phyloP scores from a whole-genome alignment of 2,113 vertebrate genomes.

The Microtus oregoni region DNA sequence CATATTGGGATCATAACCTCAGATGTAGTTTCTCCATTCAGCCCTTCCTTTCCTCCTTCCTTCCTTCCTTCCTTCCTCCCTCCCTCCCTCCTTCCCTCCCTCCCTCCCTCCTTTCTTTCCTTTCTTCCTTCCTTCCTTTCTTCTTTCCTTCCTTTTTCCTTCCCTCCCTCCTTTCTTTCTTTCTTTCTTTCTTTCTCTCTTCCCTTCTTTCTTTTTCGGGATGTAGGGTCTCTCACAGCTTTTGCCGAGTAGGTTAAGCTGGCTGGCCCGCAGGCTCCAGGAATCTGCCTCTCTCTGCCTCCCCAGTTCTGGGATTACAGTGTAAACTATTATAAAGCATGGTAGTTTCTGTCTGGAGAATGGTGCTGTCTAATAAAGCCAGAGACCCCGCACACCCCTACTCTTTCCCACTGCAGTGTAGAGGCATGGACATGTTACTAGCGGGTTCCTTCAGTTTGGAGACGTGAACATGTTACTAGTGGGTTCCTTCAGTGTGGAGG shows the following conservation, averaged over 20 bases:
- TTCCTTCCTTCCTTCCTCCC: accelerated
- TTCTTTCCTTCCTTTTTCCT: background rate
- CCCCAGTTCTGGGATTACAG: background rate
- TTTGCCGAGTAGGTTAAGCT: background rate
- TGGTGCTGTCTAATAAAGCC: slow-evolving; percentile 67
- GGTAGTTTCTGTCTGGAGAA: slow-evolving; percentile 77
- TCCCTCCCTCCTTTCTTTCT: no score
- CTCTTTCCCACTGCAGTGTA: background rate
- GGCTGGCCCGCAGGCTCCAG: background rate
- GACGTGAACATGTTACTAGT: no score
- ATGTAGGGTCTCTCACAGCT: background rate
- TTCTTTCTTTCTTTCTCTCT: background rate
- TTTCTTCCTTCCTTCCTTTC: background rate
- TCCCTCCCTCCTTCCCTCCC: no score
- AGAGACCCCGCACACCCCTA: slow-evolving; percentile 35
- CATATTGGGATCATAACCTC: background rate
- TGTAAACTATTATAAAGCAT: slow-evolving; percentile 40
- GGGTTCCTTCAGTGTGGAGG: background rate
- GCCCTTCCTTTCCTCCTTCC: accelerated
- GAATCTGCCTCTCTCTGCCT: background rate
- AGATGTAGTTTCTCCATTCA: background rate
- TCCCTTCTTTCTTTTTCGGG: background rate
- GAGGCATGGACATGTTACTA: no score
- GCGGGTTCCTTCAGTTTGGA: no score
- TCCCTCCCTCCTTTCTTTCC: accelerated